Evolutionary conservation across 2,113 vertebrate species (phyloP).

Genomic region (Zosterops lateralis): DNA sequence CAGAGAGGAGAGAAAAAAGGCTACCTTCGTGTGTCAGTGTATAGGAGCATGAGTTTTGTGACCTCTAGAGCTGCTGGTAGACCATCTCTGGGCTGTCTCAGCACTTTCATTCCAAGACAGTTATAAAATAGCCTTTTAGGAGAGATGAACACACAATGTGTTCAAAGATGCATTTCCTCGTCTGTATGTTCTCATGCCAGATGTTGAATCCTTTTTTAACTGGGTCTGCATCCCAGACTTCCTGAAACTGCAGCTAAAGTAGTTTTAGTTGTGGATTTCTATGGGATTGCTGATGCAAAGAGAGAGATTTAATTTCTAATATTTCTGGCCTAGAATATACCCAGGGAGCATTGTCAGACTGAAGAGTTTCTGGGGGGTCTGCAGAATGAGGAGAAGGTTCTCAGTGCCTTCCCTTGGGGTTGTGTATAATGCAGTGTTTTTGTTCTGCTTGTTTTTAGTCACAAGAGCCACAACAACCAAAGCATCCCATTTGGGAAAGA

Average conservation of each 20-base stretch:
- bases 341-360: not conserved
- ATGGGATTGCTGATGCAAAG: not conserved
- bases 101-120: not conserved
- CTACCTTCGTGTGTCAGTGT: not conserved
- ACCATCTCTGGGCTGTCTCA: not conserved
- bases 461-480: not conserved
- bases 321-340: not conserved
- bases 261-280: not conserved
- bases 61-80: not conserved
- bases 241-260: not conserved
- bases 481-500: not conserved
- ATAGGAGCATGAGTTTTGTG: not conserved
- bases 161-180: not conserved
- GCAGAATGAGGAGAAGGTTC: not conserved
- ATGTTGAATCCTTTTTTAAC: not conserved
- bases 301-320: not conserved
- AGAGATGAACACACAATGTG: not conserved
- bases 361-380: not conserved
- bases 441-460: not conserved
- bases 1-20: not conserved
- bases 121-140: not conserved
- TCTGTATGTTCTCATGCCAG: not conserved
- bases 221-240: not conserved
- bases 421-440: not conserved
- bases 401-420: not conserved